Conservation (phyloP, 2,797 vertebrate species). For the Sebastes cheni region DNA sequence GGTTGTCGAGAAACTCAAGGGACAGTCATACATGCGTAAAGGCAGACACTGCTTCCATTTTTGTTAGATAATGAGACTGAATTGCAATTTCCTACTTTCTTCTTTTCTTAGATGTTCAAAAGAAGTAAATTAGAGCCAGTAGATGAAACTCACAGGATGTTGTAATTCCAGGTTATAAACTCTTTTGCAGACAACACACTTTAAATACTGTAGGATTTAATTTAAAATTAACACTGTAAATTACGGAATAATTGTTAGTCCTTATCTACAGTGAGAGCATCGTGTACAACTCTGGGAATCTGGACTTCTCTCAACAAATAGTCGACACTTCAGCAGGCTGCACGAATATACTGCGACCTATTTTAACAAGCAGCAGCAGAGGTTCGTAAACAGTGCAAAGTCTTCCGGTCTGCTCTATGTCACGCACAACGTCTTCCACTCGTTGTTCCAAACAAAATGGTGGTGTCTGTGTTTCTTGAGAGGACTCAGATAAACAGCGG, state of each 20-base stretch:
- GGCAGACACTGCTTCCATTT: too few species aligned
- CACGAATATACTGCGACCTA: not conserved
- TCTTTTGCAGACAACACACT: not conserved
- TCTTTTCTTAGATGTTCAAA: not conserved
- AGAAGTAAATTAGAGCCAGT: not conserved
- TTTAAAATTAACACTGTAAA: not conserved
- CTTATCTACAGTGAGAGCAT: not conserved
- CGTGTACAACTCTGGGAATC: not conserved
- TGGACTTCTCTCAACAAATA: not conserved
- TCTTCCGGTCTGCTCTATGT: conserved; percentile 5
- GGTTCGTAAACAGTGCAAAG: not conserved
- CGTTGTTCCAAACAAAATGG: too few species aligned
- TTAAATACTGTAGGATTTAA: not conserved
- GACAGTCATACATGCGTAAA: too few species aligned
- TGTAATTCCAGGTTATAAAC: not conserved
- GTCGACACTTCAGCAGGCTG: not conserved
- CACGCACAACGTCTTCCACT: not conserved
- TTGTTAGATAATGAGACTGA: too few species aligned
- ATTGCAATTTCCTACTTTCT: too few species aligned
- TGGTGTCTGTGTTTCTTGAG: not conserved
- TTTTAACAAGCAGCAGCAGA: not conserved
- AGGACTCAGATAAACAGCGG: conserved; percentile 8
- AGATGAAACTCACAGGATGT: not conserved
- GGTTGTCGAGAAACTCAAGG: too few species aligned
- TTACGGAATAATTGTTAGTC: not conserved